Percentiles rank a stretch among this genome's conserved stretches.
These are phyloP conservation scores for Cecidostiba fungosa DNA, from an alignment of 2,888 invertebrate species.

Conservation along the genomic window DNA sequence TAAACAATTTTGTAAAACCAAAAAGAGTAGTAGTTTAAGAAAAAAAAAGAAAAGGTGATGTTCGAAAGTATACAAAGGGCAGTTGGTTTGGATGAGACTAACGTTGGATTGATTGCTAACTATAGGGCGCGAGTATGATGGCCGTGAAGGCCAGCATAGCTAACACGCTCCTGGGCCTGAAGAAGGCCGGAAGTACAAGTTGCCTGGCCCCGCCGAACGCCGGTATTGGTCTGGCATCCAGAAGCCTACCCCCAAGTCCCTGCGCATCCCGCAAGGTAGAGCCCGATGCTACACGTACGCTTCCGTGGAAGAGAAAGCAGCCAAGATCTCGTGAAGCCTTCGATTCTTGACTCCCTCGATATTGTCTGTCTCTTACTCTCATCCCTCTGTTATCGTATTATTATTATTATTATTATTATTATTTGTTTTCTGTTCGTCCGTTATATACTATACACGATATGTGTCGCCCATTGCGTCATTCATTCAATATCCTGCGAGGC, in stretches of 20 bases:
- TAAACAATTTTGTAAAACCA: background rate
- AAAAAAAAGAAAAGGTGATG: background rate
- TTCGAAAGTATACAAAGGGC: constrained; percentile 30
- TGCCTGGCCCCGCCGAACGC: constrained; percentile 85
- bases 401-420: background rate
- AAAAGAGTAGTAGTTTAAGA: background rate
- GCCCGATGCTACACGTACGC: constrained; percentile 67
- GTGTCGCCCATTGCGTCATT: background rate
- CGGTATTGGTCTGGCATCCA: constrained; percentile 77
- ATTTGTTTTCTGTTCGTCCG: background rate
- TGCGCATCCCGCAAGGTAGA: constrained; percentile 81
- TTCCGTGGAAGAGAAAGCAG: constrained; percentile 67
- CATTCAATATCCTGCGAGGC: background rate
- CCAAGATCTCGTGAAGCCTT: constrained; percentile 65
- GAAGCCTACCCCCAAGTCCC: constrained; percentile 80
- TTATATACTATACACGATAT: background rate
- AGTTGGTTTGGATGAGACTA: constrained; percentile 63
- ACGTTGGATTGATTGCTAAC: constrained; percentile 68
- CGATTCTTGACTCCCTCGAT: constrained; percentile 36
- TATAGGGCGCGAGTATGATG: constrained; percentile 79
- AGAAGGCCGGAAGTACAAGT: constrained; percentile 87
- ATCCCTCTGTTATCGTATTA: background rate
- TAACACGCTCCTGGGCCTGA: constrained; percentile 82
- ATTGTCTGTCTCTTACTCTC: background rate
- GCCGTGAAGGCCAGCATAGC: constrained; percentile 80